Conservation (phyloP, 2,888 invertebrate genomes). For the Pasiphila rectangulata region DNA sequence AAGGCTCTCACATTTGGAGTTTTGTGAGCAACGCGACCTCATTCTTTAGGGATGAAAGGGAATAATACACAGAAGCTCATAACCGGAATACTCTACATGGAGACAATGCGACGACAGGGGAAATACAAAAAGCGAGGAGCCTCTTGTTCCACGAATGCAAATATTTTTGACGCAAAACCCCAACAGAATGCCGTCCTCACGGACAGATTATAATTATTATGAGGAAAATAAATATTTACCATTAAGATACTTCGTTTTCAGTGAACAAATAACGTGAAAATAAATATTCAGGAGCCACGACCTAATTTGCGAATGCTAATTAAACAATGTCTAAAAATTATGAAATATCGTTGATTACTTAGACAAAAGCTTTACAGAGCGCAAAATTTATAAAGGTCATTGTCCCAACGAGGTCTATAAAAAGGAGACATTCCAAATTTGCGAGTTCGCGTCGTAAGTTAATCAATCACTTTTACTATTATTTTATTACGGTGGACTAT, state of each 20-base stretch:
- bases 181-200: conserved; percentile 27
- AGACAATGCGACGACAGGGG: conserved; percentile 34
- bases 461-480: conserved; percentile 33
- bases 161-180: conserved; percentile 28
- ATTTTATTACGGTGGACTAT: conserved; percentile 27
- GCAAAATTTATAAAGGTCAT: conserved; percentile 6
- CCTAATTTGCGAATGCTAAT: conserved; percentile 13
- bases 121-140: conserved; percentile 32
- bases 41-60: conserved; percentile 23
- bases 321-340: conserved; percentile 8
- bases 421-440: conserved; percentile 19
- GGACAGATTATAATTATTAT: conserved; percentile 23
- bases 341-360: conserved; percentile 4
- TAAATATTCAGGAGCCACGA: conserved; percentile 18
- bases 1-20: conserved; percentile 22
- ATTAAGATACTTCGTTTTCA: conserved; percentile 17
- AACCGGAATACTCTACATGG: conserved; percentile 28
- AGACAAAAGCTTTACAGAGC: conserved; percentile 1
- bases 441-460: conserved; percentile 26
- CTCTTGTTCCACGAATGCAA: conserved; percentile 33
- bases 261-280: conserved; percentile 13
- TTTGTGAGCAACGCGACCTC: conserved; percentile 25
- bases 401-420: conserved; percentile 5
- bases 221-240: no score
- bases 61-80: conserved; percentile 32